A percentile compares a stretch with the other conserved stretches of the same genome.
phyloP scores from a whole-genome alignment of 2,888 invertebrate species.

The Boloria selene region DNA sequence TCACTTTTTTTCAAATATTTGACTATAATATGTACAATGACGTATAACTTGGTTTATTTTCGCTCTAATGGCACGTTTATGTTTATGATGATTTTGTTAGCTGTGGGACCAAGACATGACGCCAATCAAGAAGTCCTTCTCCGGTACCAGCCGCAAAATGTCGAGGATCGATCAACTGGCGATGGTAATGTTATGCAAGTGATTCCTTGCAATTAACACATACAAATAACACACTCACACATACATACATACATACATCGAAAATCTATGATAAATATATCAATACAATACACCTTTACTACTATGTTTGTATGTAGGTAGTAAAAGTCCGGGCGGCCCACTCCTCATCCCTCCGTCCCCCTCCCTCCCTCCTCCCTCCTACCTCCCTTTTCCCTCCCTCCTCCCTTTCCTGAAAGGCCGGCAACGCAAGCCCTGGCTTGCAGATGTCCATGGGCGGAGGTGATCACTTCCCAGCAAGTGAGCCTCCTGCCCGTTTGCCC shows the following conservation, averaged over 20 bases:
- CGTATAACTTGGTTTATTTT: conserved; percentile 16
- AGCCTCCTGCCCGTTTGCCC: too few relatives aligned
- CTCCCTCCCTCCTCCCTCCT: too few relatives aligned
- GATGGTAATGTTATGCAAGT: conserved; percentile 83
- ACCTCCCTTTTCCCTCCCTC: too few relatives aligned
- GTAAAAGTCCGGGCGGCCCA: too few relatives aligned
- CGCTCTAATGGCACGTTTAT: conserved; percentile 42
- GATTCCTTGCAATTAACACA: not conserved
- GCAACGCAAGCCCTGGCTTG: too few relatives aligned
- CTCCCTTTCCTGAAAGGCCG: too few relatives aligned
- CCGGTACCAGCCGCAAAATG: conserved; percentile 89
- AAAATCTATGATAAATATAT: too few relatives aligned
- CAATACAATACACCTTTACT: too few relatives aligned
- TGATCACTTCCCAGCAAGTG: too few relatives aligned
- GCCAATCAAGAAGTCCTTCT: conserved; percentile 91
- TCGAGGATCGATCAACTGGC: conserved; percentile 91
- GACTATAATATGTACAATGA: not conserved
- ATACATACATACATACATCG: not conserved
- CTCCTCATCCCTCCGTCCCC: too few relatives aligned
- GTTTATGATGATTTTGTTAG: conserved; percentile 71
- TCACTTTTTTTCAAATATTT: not conserved
- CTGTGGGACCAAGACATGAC: conserved; percentile 95
- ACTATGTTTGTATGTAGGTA: too few relatives aligned
- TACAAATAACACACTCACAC: not conserved
- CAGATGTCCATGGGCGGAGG: too few relatives aligned